These are phyloP conservation scores for Siniperca scherzeri DNA, from an alignment of 2,797 vertebrate species.

Conservation along the genomic window DNA sequence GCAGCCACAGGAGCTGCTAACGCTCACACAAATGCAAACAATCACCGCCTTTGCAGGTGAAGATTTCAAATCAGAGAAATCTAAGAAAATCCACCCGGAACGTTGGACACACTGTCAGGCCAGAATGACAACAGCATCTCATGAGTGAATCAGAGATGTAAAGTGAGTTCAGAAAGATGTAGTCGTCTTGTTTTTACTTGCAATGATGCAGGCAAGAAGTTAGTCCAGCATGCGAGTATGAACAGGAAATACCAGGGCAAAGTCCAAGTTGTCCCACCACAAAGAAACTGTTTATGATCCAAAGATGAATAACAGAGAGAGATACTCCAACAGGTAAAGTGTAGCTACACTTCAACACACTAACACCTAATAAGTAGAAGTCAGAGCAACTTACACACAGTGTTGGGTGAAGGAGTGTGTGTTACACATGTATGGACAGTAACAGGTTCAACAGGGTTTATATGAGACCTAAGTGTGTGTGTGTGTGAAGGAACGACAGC, in stretches of 20 bases:
- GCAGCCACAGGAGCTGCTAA: slow-evolving; percentile 1
- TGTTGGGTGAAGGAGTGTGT: slow-evolving; percentile 25
- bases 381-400: not conserved
- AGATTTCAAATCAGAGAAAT: slow-evolving; percentile 7
- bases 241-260: slow-evolving; percentile 48
- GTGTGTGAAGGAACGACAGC: slow-evolving; percentile 35
- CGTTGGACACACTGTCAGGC: not conserved
- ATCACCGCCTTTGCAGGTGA: no score
- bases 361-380: not conserved
- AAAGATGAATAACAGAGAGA: slow-evolving; percentile 56
- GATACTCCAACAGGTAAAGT: slow-evolving; percentile 6
- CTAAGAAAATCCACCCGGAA: not conserved
- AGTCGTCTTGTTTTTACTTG: not conserved
- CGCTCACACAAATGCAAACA: slow-evolving; percentile 1
- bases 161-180: not conserved
- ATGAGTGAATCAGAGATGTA: not conserved
- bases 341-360: not conserved
- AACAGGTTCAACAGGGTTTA: slow-evolving; percentile 73
- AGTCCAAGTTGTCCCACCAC: slow-evolving; percentile 48
- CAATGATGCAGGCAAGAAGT: slow-evolving; percentile 5
- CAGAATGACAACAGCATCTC: not conserved
- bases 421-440: slow-evolving; percentile 32
- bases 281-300: slow-evolving; percentile 44
- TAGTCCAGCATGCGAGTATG: not conserved
- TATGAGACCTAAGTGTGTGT: slow-evolving; percentile 27